Percentiles rank a stretch among this genome's conserved stretches.
Conservation (phyloP, 2,888 invertebrate genomes). For the Andrena marginata region DNA sequence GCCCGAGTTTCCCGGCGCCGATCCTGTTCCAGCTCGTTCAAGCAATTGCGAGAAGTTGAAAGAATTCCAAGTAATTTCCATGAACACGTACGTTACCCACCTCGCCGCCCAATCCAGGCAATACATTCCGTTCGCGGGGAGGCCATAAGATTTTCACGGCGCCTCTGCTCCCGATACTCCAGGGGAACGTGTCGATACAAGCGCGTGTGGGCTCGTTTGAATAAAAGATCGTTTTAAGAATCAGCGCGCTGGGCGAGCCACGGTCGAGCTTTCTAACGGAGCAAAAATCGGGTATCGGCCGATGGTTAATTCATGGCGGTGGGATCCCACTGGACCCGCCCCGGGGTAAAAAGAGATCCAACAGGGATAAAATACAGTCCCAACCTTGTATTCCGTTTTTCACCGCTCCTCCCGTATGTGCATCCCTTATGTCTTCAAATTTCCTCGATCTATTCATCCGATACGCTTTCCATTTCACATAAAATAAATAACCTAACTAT, state of each 20-base stretch:
- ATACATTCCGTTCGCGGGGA: conserved; percentile 65
- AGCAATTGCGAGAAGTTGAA: conserved; percentile 33
- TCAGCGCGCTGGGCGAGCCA: conserved; percentile 54
- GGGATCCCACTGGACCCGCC: conserved; percentile 57
- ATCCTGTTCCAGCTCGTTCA: neutral
- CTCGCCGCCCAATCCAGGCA: conserved; percentile 19
- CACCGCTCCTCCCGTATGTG: conserved; percentile 13
- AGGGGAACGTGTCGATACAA: conserved; percentile 54
- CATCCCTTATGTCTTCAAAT: conserved; percentile 6
- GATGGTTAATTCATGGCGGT: conserved; percentile 79
- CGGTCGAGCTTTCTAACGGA: conserved; percentile 33
- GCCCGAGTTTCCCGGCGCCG: neutral
- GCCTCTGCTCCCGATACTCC: conserved; percentile 5
- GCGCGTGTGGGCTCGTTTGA: conserved; percentile 64
- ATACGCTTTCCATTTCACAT: neutral
- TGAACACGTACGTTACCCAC: conserved; percentile 25
- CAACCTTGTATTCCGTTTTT: conserved; percentile 53
- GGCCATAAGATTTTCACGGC: conserved; percentile 50
- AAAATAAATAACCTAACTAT: no score
- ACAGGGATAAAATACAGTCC: conserved; percentile 67
- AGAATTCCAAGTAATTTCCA: conserved; percentile 64
- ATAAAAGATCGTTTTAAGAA: conserved; percentile 76
- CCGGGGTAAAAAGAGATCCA: conserved; percentile 56
- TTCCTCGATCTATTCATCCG: neutral
- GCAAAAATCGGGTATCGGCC: conserved; percentile 75